Evolutionary conservation across 2,113 vertebrate genomes (phyloP).

Genomic region (Cricetomys ansorgei): DNA sequence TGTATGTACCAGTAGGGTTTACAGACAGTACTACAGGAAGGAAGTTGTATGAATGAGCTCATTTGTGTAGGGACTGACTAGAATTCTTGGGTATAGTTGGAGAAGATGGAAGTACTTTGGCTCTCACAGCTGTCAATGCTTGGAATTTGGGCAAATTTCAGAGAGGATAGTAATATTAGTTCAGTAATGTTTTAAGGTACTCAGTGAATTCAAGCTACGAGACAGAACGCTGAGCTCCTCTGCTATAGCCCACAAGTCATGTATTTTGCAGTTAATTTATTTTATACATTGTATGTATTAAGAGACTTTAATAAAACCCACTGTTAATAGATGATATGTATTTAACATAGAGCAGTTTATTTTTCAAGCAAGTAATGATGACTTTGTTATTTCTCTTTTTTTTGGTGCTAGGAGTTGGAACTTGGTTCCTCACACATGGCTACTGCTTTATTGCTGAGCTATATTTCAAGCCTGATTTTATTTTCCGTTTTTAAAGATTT

Average conservation of each 20-base stretch:
- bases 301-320: conserved; percentile 29
- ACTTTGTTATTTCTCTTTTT: background rate
- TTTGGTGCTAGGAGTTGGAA: background rate
- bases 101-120: conserved; percentile 7
- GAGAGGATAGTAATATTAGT: background rate
- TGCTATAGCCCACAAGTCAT: background rate
- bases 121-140: background rate
- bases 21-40: background rate
- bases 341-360: conserved; percentile 56
- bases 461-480: background rate
- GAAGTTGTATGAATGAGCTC: background rate
- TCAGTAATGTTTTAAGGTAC: background rate
- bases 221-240: background rate
- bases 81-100: conserved; percentile 33
- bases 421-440: background rate
- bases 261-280: background rate
- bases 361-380: conserved; percentile 50
- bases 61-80: background rate
- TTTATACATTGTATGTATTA: background rate
- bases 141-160: background rate
- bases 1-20: background rate
- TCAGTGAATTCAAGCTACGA: background rate
- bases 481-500: background rate
- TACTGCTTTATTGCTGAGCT: background rate
- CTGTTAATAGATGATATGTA: background rate